Evolutionary conservation across 2,888 invertebrate genomes (phyloP), one percentile per base, ranked within the genome.

Genomic region (Lysandra bellargus): DNA sequence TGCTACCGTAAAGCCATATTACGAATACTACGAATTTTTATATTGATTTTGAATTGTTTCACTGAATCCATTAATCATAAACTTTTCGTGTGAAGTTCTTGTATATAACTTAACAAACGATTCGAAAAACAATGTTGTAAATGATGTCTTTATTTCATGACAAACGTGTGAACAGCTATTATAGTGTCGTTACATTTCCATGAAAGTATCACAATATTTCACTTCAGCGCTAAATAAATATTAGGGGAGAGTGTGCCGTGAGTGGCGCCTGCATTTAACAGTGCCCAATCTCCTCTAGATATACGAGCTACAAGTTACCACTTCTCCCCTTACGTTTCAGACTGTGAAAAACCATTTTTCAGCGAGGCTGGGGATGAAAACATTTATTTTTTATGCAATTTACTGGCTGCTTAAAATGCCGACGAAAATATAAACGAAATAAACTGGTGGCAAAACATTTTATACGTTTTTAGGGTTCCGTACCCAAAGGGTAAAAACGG

Each of bases 211-310:
- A 37, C 69, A 37, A 69, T 37, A 69, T 37, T 37, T 69, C 69
- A 69, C 33, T 69, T 17, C 74, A 74, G 64, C 69, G 69, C 49
- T 30, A 79, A 69, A 78, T 78, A 80, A 77, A 73, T 73, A 44
- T 37, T 76, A 12, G 57, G 37, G 69, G 30, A 79, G 77, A 44
- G 78, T 72, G 72, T 37, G 17, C 53, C 33, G 61, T 61, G 79
- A 78, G 78, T 73, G 64, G 80, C 60, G 80, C 80, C 77, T 80
- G 80, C 79, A 77, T 80, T 79, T 78, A 79, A 80, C 80, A 61
- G 72, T 61, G 53, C 37, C 60, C 61, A 74, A 79, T 77, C 80
- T 79, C 72, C 23, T 49, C 53, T 44, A 79, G 79, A 80, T 79
- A 79, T 80, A 80, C 79, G 79, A 78, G 33, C 30, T 72, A 44